Percentiles rank a stretch among this genome's conserved stretches.
These are phyloP conservation scores for Phyllotreta cruciferae DNA, from an alignment of 2,888 invertebrate species.

Conservation along the genomic window DNA sequence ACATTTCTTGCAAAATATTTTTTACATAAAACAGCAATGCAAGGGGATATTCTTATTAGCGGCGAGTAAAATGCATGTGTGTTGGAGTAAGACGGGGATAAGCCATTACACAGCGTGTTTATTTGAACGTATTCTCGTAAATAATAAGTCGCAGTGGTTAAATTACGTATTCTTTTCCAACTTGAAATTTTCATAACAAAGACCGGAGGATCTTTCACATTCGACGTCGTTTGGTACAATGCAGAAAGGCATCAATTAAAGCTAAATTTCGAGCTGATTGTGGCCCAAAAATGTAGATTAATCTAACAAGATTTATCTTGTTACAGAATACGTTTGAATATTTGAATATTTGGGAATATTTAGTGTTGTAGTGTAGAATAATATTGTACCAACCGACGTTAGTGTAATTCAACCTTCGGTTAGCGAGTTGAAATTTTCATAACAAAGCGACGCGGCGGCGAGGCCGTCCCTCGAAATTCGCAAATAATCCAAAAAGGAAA, in stretches of 20 bases:
- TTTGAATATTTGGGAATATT: too few relatives aligned
- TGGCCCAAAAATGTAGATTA: too few relatives aligned
- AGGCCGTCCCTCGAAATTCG: constrained; percentile 17
- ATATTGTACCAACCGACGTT: too few relatives aligned
- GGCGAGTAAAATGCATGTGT: neutral
- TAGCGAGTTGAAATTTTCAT: constrained; percentile 15
- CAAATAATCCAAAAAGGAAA: constrained; percentile 21
- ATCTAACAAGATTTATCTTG: too few relatives aligned
- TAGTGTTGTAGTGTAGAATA: too few relatives aligned
- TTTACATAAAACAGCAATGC: too few relatives aligned
- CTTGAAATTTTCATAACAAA: constrained; percentile 17
- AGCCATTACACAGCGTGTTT: constrained; percentile 14
- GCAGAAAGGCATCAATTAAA: too few relatives aligned
- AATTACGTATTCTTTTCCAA: constrained; percentile 13
- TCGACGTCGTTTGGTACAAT: neutral
- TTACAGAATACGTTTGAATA: too few relatives aligned
- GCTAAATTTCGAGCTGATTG: too few relatives aligned
- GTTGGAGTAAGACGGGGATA: constrained; percentile 7
- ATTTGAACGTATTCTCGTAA: constrained; percentile 15
- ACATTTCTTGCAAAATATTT: too few relatives aligned
- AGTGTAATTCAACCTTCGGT: constrained; percentile 3
- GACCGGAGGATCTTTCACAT: constrained; percentile 7
- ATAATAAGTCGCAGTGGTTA: constrained; percentile 13
- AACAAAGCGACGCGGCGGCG: constrained; percentile 7
- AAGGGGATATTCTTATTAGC: too few relatives aligned